Base-by-base conservation (phyloP, 2,797 vertebrate species). In the Coendou prehensilis region DNA sequence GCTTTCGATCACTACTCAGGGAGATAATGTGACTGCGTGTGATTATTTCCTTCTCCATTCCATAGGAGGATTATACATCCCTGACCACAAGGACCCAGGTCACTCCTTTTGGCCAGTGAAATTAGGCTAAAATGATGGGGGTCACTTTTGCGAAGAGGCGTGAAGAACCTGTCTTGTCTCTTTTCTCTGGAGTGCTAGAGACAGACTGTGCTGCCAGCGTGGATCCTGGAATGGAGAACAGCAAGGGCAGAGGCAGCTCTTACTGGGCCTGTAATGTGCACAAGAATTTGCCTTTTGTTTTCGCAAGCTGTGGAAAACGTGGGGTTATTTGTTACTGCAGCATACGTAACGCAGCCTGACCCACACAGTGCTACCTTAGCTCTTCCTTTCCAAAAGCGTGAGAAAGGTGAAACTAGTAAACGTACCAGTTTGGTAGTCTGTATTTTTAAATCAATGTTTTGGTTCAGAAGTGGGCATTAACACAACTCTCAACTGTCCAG, bases 341-440 rank as follows among this genome's bases (percentile, higher is more conserved):
- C 26, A 2, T 2, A 26, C 33, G 20, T 61, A 15, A 8, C 37
- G 67, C 56, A 17, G 23, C 30, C 56, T 63, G 87, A 87, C 83
- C 23, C 47, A 73, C 3, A 11, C 0, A 0, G 45, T 5, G 2
- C 14, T 8, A 41, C n/a, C 26, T 33, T 73, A 52, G 50, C 17
- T 59, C 73, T 88, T 94, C 15, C 67, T 67, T 88, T 67, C 45
- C 23, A 30, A 82, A 91, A 85, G 26, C 5, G 1, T 26, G 15
- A 59, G 69, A 64, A 95, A 54, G 45, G 85, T n/a, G 9, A 28
- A 94, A 75, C 45, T 73, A 56, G 22, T 13, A 59, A 37, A n/a
- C 64, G 26, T 23, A 18, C 11, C 17, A 15, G 47, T 47, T 26
- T n/a, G 6, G 4, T 3, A n/a, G 26, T 33, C 50, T 85, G 2